Evolutionary conservation across 2,888 invertebrate species (phyloP), one percentile per base, ranked within the genome.

Genomic region (Cyclophora punctaria): DNA sequence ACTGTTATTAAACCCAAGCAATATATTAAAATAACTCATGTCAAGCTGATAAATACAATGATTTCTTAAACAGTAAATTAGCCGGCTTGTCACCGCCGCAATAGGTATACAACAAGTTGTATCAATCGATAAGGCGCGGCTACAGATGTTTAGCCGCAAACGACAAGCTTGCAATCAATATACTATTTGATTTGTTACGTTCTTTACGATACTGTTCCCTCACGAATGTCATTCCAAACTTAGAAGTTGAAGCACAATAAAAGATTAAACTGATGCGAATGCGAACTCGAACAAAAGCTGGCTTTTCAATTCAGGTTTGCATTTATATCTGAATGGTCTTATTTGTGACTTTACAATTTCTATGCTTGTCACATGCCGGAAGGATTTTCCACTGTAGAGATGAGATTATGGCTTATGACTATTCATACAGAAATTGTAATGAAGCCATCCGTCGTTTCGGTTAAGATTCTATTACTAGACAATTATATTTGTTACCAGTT

Each of bases 241-340:
- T 51, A 53, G 48, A 49, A 45, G 53, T 58, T 59, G 46, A 52
- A 46, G 48, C 50, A 58, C 56, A 57, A 56, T 59, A 63, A 59
- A 62, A 64, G 62, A 60, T 63, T 63, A 62, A 58, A 57, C 52
- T 49, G 57, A 52, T 52, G 51, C 53, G 58, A 60, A 60, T 49
- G 51, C 47, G 52, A 52, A 35, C 35, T 43, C 49, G 57, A 57
- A 69, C 67, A 69, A 67, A 64, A 55, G 58, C 44, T 47, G 48
- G 56, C 59, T 66, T 63, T 68, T 61, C 62, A 60, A 64, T 66
- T 66, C 62, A 61, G 66, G 55, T 53, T 47, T 45, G 46, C 34
- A 49, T 51, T 20, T 45, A 50, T 47, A 58, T 34, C 44, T 2
- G 46, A 49, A 57, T 66, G 60, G 58, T 53, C 60, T 59, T 61